Evolutionary conservation across 2,797 vertebrate genomes (phyloP), one percentile per base, ranked within the genome.

Genomic region (Rhynchotus rufescens): DNA sequence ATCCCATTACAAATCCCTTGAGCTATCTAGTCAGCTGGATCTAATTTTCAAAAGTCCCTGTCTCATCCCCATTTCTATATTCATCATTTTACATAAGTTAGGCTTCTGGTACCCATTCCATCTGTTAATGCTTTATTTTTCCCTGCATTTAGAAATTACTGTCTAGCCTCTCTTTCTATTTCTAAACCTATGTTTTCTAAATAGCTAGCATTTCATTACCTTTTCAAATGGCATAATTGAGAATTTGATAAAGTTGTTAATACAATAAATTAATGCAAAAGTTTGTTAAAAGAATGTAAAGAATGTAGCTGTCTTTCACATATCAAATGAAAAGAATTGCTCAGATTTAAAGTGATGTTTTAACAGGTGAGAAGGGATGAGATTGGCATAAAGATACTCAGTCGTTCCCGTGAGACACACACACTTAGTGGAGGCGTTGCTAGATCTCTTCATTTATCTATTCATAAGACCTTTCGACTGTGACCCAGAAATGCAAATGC

Each of bases 1-100:
- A 81, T 92, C 77, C 60, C 0, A 2, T 95, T 93, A 92, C 82
- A 88, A 94, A 92, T 96, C 86, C 75, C 57, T 88, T 76, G 76
- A 83, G 56, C 82, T 89, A 14, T 93, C 67, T 92, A 36, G 67
- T 95, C 84, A 79, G 81, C 71, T 95, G 12, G 76, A 66, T 92
- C 82, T 84, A 62, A 76, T 90, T 95, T 93, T 80, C 86, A 44
- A 36, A 89, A 64, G 36, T 54, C 54, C 19, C 45, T 69, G 14
- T 66, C 34, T 95, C 32, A 26, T 66, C 76, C 76, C 42, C 47
- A 13, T 90, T 89, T 77, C 30, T 85, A 83, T 36, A 72, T 67
- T 57, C 23, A 61, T 12, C 71, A n/a, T 77, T 84, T 67, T 61
- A 64, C 20, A 25, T 52, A 84, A 88, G 26, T 91, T 77, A 62